Evolutionary conservation across 2,113 vertebrate species (phyloP), one percentile per base, ranked within the genome.

Genomic region (Leiothrix lutea): DNA sequence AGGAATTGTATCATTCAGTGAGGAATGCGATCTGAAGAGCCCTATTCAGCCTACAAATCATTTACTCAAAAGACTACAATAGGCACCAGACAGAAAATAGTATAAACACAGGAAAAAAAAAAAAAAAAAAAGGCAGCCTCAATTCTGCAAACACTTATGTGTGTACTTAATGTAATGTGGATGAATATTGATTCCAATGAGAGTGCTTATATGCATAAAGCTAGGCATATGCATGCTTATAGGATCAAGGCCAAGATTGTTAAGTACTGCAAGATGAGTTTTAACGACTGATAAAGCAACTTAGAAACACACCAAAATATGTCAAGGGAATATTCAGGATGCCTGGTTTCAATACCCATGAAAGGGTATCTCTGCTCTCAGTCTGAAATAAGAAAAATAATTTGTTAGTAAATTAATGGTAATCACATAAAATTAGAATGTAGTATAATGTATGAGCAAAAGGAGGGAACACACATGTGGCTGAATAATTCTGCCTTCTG

Each of bases 181-280:
- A 81, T 93, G 90, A 93, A 93, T 89, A 97, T 86, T 96, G 94
- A 95, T 95, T 96, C 95, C 83, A 96, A 86, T 93, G 48, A 64
- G 64, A 93, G 48, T 78, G 72, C 75, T 94, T 93, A 92, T 83
- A 97, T 92, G 83, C 75, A 90, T 92, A 92, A 93, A 92, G 57
- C 58, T 83, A 94, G 92, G 69, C 86, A 94, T 95, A 82, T 66
- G 48, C 69, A 61, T 67, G 69, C 79, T 91, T 91, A 84, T 67
- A 94, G 91, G 86, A 95, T 97, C 94, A 94, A 96, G 96, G 94
- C 90, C 95, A 95, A 93, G 57, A 93, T 13, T 95, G 82, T 91
- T 90, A 96, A 95, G 86, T 85, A 86, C 71, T 85, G 80, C 80
- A 95, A 89, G 78, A 73, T 94, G 93, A 94, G 88, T 61, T 89